Base-by-base conservation (phyloP, 2,113 vertebrate species). In the Gallinago media region DNA sequence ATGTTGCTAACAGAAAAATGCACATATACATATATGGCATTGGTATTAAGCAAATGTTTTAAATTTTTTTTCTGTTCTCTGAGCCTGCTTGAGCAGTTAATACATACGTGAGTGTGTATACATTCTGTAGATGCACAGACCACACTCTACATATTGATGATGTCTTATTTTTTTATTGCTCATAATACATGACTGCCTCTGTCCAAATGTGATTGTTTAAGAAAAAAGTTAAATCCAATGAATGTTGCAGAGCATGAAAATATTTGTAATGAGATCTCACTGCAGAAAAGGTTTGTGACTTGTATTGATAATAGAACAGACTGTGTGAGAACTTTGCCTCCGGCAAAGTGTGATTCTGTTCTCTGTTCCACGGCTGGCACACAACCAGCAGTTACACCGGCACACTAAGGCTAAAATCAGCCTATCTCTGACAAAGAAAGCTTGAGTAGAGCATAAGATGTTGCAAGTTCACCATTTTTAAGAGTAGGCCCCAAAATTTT, bases 181-280 rank as follows among this genome's bases (percentile, higher is more conserved):
- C 1, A 15, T n/a, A 93, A 50, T 36, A 49, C 46, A 32, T 26
- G 11, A 44, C 42, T 65, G 23, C 72, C 32, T 66, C 78, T 92
- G 42, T 83, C 49, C 75, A 96, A 92, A 85, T 52, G n/a, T 32
- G 97, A 95, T 85, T 83, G 47, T 54, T 82, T 93, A 93, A 93
- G 61, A 95, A 85, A 76, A 75, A 84, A 95, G 61, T 79, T 91
- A 94, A 95, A 88, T 84, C 52, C 90, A 96, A 89, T 38, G 15
- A 92, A 96, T 62, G 44, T 65, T 62, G 73, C 46, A 63, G 62
- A 94, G 63, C 52, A 85, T 86, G 80, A 90, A 80, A 90, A 40
- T 73, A 59, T 82, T 94, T 84, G 58, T 88, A 74, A 93, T 72
- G 82, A 63, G 77, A 23, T 31, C 63, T 90, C 67, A 85, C 44